These are phyloP conservation scores for Caenorhabditis sp. DNA, from an alignment of 2,888 invertebrate species.

Conservation along the genomic window DNA sequence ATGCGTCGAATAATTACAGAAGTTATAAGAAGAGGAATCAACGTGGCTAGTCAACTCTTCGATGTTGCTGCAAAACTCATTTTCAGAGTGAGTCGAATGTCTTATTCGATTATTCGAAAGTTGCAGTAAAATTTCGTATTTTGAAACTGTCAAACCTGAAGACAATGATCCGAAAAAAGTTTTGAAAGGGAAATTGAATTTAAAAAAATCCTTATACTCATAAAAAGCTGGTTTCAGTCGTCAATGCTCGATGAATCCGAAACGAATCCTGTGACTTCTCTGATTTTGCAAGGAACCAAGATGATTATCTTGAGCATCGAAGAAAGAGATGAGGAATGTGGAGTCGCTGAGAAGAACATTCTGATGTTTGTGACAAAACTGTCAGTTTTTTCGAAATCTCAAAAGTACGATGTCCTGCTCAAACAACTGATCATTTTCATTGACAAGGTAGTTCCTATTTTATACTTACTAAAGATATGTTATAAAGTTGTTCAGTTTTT, in stretches of 20 bases:
- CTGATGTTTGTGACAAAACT: conserved; percentile 21
- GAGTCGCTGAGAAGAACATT: conserved; percentile 8
- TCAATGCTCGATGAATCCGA: conserved; percentile 14
- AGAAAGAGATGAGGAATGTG: conserved; percentile 13
- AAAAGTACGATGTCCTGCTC: conserved; percentile 25
- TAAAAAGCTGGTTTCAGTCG: no score
- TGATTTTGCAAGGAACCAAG: conserved; percentile 14
- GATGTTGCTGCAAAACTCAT: conserved; percentile 28
- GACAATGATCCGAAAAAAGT: no score
- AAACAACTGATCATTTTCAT: conserved; percentile 17
- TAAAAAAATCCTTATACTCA: no score
- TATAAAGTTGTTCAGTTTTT: conserved; percentile 3
- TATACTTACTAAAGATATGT: neutral
- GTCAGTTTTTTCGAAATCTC: conserved; percentile 17
- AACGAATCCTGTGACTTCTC: conserved; percentile 12
- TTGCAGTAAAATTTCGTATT: no score
- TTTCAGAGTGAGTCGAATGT: neutral
- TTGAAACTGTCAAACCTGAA: no score
- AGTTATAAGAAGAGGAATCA: conserved; percentile 10
- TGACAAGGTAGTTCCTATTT: neutral
- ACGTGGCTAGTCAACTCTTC: conserved; percentile 12
- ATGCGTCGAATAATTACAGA: conserved; percentile 20
- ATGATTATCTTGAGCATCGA: conserved; percentile 9
- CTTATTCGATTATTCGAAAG: no score
- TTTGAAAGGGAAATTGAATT: no score